phyloP scores from a whole-genome alignment of 2,113 vertebrate genomes.

The Tautogolabrus adspersus region DNA sequence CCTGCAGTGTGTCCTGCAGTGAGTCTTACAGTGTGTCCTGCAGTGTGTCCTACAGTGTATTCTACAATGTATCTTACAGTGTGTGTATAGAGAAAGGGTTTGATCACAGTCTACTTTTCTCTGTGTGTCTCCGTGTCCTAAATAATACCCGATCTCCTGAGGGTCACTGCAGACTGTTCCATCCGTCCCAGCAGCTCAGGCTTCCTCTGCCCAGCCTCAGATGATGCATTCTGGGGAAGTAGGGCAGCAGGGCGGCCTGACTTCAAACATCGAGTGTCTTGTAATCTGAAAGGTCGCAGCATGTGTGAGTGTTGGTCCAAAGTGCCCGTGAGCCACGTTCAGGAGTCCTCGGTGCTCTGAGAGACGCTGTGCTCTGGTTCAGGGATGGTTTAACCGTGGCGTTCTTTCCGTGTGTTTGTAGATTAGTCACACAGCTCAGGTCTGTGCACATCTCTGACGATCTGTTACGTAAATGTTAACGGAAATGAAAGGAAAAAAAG shows the following conservation, averaged over 20 bases:
- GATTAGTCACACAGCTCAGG: slow-evolving; percentile 1
- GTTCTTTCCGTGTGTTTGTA: slow-evolving; percentile 12
- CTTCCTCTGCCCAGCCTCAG: slow-evolving; percentile 17
- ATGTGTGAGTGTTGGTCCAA: slow-evolving; percentile 5
- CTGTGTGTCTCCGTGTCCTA: slow-evolving; percentile 21
- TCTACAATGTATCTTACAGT: no score
- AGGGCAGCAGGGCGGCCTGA: slow-evolving; percentile 50
- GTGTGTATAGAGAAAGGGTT: slow-evolving; percentile 37
- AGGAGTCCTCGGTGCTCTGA: neutral
- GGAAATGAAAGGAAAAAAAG: slow-evolving; percentile 13
- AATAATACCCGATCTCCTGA: slow-evolving; percentile 27
- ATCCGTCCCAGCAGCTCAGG: slow-evolving; percentile 38
- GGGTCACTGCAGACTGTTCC: slow-evolving; percentile 46
- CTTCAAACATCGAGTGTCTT: slow-evolving; percentile 15
- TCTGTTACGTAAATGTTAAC: slow-evolving; percentile 44
- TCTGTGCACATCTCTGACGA: slow-evolving; percentile 7
- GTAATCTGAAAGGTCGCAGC: slow-evolving; percentile 57
- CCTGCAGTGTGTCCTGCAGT: no score
- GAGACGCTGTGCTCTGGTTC: neutral
- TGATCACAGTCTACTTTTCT: slow-evolving; percentile 21
- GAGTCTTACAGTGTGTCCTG: no score
- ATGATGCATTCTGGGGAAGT: slow-evolving; percentile 41
- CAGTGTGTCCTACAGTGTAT: no score
- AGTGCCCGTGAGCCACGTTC: slow-evolving; percentile 22
- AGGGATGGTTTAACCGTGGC: slow-evolving; percentile 11